Evolutionary conservation across 2,888 invertebrate genomes (phyloP).

Genomic region (Embidobia sp.): DNA sequence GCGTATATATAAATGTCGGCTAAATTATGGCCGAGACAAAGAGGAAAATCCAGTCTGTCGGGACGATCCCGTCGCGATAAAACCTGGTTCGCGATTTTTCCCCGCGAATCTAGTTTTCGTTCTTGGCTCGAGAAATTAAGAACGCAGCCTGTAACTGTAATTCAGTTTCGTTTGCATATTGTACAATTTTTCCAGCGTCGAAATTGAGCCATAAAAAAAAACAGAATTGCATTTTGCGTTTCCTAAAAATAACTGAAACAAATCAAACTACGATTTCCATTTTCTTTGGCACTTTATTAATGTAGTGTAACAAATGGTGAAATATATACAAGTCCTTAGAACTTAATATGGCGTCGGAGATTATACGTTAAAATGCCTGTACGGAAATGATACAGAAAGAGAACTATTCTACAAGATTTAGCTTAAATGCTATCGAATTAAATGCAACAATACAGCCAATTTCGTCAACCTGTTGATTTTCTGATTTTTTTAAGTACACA

Average conservation of each 20-base stretch:
- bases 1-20: slow-evolving; percentile 29
- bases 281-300: slow-evolving; percentile 81
- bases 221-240: too few relatives aligned
- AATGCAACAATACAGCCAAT: slow-evolving; percentile 29
- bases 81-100: slow-evolving; percentile 65
- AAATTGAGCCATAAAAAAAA: too few relatives aligned
- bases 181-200: too few relatives aligned
- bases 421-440: slow-evolving; percentile 26
- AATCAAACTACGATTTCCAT: slow-evolving; percentile 82
- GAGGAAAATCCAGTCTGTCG: slow-evolving; percentile 71
- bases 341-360: slow-evolving; percentile 75
- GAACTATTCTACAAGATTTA: not conserved
- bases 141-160: too few relatives aligned
- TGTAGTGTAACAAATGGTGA: slow-evolving; percentile 73
- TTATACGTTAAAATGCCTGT: slow-evolving; percentile 68
- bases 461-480: not conserved
- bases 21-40: slow-evolving; percentile 68
- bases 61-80: slow-evolving; percentile 63
- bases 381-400: slow-evolving; percentile 65
- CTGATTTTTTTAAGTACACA: slow-evolving; percentile 25
- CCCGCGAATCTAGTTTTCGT: slow-evolving; percentile 68
- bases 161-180: too few relatives aligned
- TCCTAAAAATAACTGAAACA: too few relatives aligned
- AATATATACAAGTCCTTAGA: slow-evolving; percentile 76
- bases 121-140: too few relatives aligned